Base-by-base conservation (phyloP, 2,113 vertebrate species). In the Hippocampus abdominalis region DNA sequence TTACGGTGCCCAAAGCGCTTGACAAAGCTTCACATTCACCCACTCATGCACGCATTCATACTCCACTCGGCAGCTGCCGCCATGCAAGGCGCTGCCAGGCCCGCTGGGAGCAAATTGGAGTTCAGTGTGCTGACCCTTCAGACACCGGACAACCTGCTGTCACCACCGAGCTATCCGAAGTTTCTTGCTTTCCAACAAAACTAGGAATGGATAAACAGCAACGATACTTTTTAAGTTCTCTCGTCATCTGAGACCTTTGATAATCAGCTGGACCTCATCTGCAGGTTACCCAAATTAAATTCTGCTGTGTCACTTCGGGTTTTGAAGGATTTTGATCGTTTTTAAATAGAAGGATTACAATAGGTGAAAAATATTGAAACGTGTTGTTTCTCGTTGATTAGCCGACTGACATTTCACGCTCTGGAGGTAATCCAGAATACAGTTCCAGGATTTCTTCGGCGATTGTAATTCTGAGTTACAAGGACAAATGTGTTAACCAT, bases 401-500 rank as follows among this genome's bases (percentile, higher is more conserved):
- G 12, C 13, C 0, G 1, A 29, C 2, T 8, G 56, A 27, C 25
- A 59, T 27, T 59, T 54, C 51, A 54, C 8, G 3, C 29, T 15
- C 15, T 59, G 56, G 56, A 27, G 25, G 6, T 29, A 59, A 15
- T 60, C 57, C 27, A 60, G 15, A 32, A 18, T 20, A 32, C 2
- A 18, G 27, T 32, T 32, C 4, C 32, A 36, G 4, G 32, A 3
- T 9, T 60, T 54, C 8, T 54, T 54, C 51, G 2, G 9, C n/a
- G 5, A 54, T 36, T 54, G 51, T 54, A 54, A 54, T 54, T 60
- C 6, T 18, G 27, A 18, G 27, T 60, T 8, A 20, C 13, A 60
- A 59, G 56, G 56, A 29, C 27, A 25, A 59, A 59, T 59, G 56
- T 59, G 56, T 59, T 27, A 29, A 59, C 56, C 56, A 59, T 59